Percentiles rank a stretch among this genome's conserved stretches.
These are phyloP conservation scores for Acrocephalus scirpaceus DNA, from an alignment of 2,797 vertebrate genomes.

Conservation along the genomic window DNA sequence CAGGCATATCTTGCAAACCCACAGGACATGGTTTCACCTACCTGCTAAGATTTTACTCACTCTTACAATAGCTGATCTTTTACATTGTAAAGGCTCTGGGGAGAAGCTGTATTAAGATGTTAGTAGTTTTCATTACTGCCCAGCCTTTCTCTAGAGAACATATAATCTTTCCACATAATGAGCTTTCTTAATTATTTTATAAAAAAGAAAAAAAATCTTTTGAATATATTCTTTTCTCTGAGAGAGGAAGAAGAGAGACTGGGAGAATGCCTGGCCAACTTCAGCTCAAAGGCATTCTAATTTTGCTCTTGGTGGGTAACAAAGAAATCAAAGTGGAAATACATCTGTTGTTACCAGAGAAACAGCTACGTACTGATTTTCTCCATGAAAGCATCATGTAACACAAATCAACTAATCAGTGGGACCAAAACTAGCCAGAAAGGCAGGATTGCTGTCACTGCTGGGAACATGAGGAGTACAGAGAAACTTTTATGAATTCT, in stretches of 20 bases:
- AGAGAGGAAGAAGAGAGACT: neutral
- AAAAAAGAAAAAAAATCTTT: neutral
- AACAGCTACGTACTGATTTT: conserved; percentile 8
- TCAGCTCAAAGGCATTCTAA: neutral
- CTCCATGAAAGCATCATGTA: neutral
- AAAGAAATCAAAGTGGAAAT: conserved; percentile 12
- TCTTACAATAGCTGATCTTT: neutral
- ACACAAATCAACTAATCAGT: neutral
- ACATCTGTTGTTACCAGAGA: neutral
- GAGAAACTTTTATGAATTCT: neutral
- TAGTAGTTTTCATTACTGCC: conserved; percentile 36
- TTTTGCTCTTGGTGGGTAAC: neutral
- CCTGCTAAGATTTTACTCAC: neutral
- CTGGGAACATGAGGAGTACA: neutral
- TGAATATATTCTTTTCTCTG: neutral
- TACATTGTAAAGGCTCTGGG: neutral
- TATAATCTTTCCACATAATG: neutral
- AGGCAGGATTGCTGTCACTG: neutral
- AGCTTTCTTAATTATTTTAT: conserved; percentile 45
- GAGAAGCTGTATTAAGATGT: conserved; percentile 10
- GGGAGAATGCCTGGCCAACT: neutral
- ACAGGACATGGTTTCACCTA: neutral
- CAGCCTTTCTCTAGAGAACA: neutral
- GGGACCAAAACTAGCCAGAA: neutral
- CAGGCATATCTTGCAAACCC: neutral